Conservation (phyloP, 2,113 vertebrate species). For the Percopsis transmontana region DNA sequence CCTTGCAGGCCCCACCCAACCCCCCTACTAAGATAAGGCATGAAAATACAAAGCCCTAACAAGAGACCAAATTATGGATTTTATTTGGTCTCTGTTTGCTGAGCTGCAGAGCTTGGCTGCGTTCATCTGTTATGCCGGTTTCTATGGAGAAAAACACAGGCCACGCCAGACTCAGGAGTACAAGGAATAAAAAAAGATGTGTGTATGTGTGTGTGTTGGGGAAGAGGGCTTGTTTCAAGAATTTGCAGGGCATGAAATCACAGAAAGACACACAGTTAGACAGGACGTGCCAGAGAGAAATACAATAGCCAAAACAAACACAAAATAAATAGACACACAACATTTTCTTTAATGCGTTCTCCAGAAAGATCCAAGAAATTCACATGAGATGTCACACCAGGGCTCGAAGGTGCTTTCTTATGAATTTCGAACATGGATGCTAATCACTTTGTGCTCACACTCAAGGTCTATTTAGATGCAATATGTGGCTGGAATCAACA, state of each 20-base stretch:
- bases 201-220: constrained; percentile 42
- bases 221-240: constrained; percentile 70
- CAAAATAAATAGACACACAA: too few relatives aligned
- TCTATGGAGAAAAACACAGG: constrained; percentile 85
- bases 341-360: too few relatives aligned
- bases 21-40: constrained; percentile 44
- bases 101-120: constrained; percentile 77
- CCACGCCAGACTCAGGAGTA: constrained; percentile 77
- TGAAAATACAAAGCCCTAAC: constrained; percentile 32
- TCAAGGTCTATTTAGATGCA: constrained; percentile 10
- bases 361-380: not conserved
- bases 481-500: not conserved
- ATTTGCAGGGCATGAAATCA: constrained; percentile 69
- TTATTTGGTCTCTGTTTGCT: constrained; percentile 79
- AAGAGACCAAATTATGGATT: constrained; percentile 70
- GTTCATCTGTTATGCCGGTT: constrained; percentile 87
- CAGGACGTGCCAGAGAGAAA: not conserved
- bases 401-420: not conserved
- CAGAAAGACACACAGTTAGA: constrained; percentile 8
- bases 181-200: constrained; percentile 59
- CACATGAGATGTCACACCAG: not conserved
- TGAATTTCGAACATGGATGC: not conserved
- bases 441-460: not conserved
- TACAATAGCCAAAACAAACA: not conserved
- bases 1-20: not conserved